Evolutionary conservation across 2,888 invertebrate species (phyloP).

Genomic region (Ophonus ardosiacus): DNA sequence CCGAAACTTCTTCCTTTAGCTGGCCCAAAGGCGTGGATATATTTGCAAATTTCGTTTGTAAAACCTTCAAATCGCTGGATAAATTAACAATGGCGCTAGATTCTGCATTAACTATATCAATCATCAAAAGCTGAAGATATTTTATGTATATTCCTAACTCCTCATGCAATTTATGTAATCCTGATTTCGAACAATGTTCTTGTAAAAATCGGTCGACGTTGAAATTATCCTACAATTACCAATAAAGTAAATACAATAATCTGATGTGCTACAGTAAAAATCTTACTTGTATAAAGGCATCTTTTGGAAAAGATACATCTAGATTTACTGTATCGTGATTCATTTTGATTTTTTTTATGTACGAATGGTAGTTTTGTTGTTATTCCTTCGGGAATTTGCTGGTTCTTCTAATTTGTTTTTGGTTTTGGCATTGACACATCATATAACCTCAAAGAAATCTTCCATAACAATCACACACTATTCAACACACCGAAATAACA

Average conservation of each 20-base stretch:
- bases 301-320: slow-evolving; percentile 53
- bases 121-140: slow-evolving; percentile 59
- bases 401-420: no score
- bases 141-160: slow-evolving; percentile 60
- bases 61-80: slow-evolving; percentile 59
- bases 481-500: no score
- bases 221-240: slow-evolving; percentile 51
- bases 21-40: slow-evolving; percentile 53
- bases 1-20: slow-evolving; percentile 54
- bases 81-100: slow-evolving; percentile 59
- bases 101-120: slow-evolving; percentile 59
- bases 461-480: no score
- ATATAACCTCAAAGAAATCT: no score
- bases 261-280: not conserved
- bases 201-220: slow-evolving; percentile 57
- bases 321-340: slow-evolving; percentile 41
- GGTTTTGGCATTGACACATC: no score
- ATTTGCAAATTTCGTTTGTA: slow-evolving; percentile 55
- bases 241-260: not conserved
- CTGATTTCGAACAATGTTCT: slow-evolving; percentile 57
- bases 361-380: no score
- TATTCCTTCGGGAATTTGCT: no score
- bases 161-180: slow-evolving; percentile 60
- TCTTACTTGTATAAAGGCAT: slow-evolving; percentile 51
- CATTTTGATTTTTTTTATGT: slow-evolving; percentile 8